Evolutionary conservation across 2,113 vertebrate genomes (phyloP).

Genomic region (Struthidea cinerea): DNA sequence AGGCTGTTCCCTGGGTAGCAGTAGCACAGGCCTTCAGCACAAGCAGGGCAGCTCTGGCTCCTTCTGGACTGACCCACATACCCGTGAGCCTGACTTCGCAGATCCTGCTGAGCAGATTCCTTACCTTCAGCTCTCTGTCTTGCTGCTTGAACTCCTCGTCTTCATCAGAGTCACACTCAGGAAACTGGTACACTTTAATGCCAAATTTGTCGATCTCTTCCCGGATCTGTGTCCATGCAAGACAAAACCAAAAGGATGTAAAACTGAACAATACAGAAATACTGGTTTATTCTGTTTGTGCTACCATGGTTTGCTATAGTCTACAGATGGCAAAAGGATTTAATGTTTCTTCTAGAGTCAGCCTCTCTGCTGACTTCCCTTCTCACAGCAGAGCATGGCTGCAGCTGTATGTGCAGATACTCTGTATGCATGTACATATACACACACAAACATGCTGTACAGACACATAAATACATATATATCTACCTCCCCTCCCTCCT

Average conservation of each 20-base stretch:
- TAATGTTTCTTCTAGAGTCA: not conserved
- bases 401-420: not conserved
- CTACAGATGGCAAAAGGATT: not conserved
- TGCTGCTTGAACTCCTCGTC: constrained; percentile 96
- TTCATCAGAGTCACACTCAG: constrained; percentile 93
- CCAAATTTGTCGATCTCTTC: constrained; percentile 95
- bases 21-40: not conserved
- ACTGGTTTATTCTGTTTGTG: not conserved
- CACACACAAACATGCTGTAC: accelerated
- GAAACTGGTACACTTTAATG: constrained; percentile 95
- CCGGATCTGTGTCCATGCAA: constrained; percentile 76
- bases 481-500: not conserved
- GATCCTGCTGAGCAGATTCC: not conserved
- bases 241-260: not conserved
- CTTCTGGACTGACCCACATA: not conserved
- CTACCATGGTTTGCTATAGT: not conserved
- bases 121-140: constrained; percentile 91
- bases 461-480: not conserved
- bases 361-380: not conserved
- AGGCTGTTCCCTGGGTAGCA: not conserved
- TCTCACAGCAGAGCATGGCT: not conserved
- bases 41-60: not conserved
- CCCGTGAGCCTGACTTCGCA: not conserved
- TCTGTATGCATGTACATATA: not conserved
- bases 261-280: not conserved